A percentile compares a stretch with the other conserved stretches of the same genome.
phyloP scores from a whole-genome alignment of 2,113 vertebrate genomes.

The Ophiodon elongatus region DNA sequence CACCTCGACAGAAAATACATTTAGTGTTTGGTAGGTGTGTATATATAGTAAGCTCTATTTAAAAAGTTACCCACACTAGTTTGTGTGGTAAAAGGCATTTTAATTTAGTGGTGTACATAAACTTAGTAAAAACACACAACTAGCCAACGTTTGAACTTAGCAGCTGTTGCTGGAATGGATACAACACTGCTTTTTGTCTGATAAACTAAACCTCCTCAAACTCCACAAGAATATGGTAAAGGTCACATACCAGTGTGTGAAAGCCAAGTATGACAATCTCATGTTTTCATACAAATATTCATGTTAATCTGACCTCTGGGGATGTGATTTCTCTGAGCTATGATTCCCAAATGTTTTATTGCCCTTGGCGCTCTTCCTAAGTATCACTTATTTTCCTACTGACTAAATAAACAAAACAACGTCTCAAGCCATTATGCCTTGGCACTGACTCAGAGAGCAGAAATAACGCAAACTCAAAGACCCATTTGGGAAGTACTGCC shows the following conservation, averaged over 20 bases:
- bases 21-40: background rate
- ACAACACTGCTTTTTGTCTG: background rate
- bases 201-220: slow-evolving; percentile 7
- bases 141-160: background rate
- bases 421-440: slow-evolving; percentile 56
- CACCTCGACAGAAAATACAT: background rate
- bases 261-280: slow-evolving; percentile 26
- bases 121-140: background rate
- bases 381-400: slow-evolving; percentile 56
- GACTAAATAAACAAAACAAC: slow-evolving; percentile 69
- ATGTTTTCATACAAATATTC: slow-evolving; percentile 48
- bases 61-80: too few relatives aligned
- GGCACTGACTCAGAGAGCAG: slow-evolving; percentile 52
- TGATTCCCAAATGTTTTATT: slow-evolving; percentile 58
- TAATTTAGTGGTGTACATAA: background rate
- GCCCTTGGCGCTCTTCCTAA: slow-evolving; percentile 56
- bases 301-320: slow-evolving; percentile 49
- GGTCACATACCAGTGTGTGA: slow-evolving; percentile 53
- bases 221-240: slow-evolving; percentile 24
- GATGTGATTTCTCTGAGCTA: slow-evolving; percentile 42
- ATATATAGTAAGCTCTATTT: background rate
- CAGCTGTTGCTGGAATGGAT: slow-evolving; percentile 9
- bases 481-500: slow-evolving; percentile 41
- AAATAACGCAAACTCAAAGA: slow-evolving; percentile 42
- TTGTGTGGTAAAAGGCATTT: background rate